phyloP scores from a whole-genome alignment of 1,140 invertebrate genomes.

The Zelostemma sp. region DNA sequence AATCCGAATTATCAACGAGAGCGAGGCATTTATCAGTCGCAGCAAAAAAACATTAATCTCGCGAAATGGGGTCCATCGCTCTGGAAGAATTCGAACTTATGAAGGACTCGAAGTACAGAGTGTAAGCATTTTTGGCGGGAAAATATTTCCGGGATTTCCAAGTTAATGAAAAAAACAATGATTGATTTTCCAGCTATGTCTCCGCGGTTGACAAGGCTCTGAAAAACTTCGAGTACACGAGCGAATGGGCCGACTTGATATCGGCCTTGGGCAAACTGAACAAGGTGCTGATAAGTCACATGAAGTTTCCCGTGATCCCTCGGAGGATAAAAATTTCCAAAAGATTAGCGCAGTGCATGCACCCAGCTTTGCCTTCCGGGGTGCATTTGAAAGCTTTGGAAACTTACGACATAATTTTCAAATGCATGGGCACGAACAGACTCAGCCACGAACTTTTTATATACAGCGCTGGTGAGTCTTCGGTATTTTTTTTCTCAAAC shows the following conservation, averaged over 20 bases:
- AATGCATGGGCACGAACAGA: conserved; percentile 87
- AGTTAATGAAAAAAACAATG: neutral
- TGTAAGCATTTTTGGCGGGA: conserved; percentile 67
- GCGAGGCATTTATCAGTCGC: too few relatives aligned
- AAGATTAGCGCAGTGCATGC: conserved; percentile 94
- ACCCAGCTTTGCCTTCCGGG: conserved; percentile 91
- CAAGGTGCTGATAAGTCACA: conserved; percentile 84
- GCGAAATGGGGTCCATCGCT: conserved; percentile 68
- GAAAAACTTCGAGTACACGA: conserved; percentile 93
- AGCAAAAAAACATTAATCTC: too few relatives aligned
- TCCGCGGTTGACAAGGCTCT: conserved; percentile 89
- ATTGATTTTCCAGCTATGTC: conserved; percentile 73
- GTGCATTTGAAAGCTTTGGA: conserved; percentile 95
- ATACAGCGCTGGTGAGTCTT: conserved; percentile 80
- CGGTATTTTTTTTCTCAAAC: too few relatives aligned
- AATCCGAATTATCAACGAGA: too few relatives aligned
- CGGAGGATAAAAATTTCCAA: conserved; percentile 92
- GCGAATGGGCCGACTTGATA: conserved; percentile 96
- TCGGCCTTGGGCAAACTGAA: conserved; percentile 92
- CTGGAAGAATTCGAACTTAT: conserved; percentile 81
- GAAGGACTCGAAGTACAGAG: conserved; percentile 83
- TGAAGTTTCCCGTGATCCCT: conserved; percentile 91
- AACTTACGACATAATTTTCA: conserved; percentile 95
- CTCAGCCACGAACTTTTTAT: conserved; percentile 89
- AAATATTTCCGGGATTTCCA: conserved; percentile 5